Conservation (phyloP, 2,888 invertebrate species). For the Orthosia cruda region DNA sequence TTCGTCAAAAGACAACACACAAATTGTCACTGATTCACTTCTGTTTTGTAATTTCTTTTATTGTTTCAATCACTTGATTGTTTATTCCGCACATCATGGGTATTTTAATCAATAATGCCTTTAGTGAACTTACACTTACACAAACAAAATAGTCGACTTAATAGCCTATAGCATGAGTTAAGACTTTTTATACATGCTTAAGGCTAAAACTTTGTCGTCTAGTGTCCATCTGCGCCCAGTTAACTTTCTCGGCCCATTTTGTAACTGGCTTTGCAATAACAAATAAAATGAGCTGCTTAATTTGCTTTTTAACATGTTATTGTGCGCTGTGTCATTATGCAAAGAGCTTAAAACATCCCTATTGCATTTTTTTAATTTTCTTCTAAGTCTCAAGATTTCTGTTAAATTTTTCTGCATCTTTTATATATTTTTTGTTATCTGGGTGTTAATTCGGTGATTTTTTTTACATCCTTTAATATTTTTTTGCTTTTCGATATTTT, state of each 20-base stretch:
- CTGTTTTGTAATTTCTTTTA: not conserved
- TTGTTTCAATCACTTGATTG: conserved; percentile 7
- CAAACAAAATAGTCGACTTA: conserved; percentile 15
- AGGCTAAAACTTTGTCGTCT: conserved; percentile 3
- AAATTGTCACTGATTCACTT: not conserved
- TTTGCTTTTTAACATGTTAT: not conserved
- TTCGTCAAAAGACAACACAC: not conserved
- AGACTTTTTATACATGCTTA: conserved; percentile 18
- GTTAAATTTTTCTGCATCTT: too few species aligned
- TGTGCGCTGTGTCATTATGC: not conserved
- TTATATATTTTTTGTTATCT: too few species aligned
- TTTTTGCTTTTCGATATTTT: not conserved
- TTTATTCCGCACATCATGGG: conserved; percentile 6
- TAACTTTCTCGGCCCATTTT: conserved; percentile 9
- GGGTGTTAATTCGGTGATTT: not conserved
- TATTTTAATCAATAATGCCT: conserved; percentile 1
- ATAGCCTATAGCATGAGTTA: conserved; percentile 7
- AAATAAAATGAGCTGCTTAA: conserved; percentile 16
- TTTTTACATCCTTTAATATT: not conserved
- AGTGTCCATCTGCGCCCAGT: conserved; percentile 8
- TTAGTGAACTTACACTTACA: conserved; percentile 11
- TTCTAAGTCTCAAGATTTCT: too few species aligned
- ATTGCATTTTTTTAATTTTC: too few species aligned
- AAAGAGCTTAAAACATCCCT: too few species aligned
- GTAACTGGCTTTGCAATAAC: conserved; percentile 13